Percentiles rank a stretch among this genome's conserved stretches.
Evolutionary conservation across 2,113 vertebrate species (phyloP).

Genomic region (Stegostoma tigrinum): DNA sequence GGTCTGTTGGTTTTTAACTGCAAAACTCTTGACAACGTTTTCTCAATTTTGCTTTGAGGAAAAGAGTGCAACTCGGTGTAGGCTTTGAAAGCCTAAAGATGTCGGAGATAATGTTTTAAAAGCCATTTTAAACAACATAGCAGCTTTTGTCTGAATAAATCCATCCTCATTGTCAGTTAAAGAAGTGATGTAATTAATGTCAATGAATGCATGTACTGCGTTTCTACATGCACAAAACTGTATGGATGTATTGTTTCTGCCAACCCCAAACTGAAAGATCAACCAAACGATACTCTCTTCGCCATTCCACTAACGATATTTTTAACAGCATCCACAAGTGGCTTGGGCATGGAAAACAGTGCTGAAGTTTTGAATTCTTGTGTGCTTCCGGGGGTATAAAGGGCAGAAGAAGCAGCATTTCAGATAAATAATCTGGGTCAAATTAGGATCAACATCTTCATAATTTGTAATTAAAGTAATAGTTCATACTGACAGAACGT

Average conservation of each 20-base stretch:
- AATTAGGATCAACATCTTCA: not conserved
- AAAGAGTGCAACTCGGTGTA: not conserved
- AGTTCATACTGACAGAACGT: not conserved
- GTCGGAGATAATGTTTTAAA: not conserved
- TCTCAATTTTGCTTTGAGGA: not conserved
- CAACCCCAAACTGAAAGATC: not conserved
- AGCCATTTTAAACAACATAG: not conserved
- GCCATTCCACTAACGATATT: not conserved
- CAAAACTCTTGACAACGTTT: not conserved
- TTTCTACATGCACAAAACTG: not conserved
- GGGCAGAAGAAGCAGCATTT: not conserved
- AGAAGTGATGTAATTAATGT: too few species aligned
- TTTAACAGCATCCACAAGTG: not conserved
- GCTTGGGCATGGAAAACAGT: not conserved
- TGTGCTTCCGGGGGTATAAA: not conserved
- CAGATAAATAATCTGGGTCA: not conserved
- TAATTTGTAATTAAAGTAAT: not conserved
- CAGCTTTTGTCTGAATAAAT: not conserved
- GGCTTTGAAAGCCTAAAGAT: not conserved
- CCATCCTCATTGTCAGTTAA: not conserved
- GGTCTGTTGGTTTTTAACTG: not conserved
- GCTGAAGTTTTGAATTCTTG: not conserved
- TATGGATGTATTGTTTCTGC: not conserved
- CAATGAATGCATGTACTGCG: not conserved
- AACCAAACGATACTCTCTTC: too few species aligned